Conservation (phyloP, 2,797 vertebrate genomes). For the Podarcis siculus region DNA sequence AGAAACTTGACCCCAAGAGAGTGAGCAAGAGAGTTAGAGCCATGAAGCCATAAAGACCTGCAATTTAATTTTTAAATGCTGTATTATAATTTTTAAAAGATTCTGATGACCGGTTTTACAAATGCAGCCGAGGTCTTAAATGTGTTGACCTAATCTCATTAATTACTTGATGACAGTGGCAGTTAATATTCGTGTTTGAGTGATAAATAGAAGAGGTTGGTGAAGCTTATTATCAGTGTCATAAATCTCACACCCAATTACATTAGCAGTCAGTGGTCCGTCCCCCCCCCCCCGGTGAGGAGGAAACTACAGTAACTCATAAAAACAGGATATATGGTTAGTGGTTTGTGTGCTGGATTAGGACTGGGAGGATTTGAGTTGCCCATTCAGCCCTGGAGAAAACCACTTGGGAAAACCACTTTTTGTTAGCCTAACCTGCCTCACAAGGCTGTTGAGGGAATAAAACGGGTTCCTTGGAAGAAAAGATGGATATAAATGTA, state of each 20-base stretch:
- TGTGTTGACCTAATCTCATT: constrained; percentile 5
- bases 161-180: not conserved
- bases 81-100: not conserved
- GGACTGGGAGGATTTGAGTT: too few species aligned
- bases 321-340: not conserved
- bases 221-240: not conserved
- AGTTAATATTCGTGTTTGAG: not conserved
- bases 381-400: not conserved
- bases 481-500: not conserved
- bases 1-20: not conserved
- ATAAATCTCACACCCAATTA: constrained; percentile 32
- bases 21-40: not conserved
- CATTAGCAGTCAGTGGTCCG: not conserved
- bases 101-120: not conserved
- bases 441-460: not conserved
- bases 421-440: not conserved
- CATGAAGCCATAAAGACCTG: not conserved
- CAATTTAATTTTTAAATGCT: not conserved
- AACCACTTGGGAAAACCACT: not conserved
- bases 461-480: not conserved
- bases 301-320: not conserved
- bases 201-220: constrained; percentile 11
- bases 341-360: not conserved
- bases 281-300: not conserved
- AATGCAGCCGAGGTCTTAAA: not conserved